Conservation (phyloP, 2,113 vertebrate genomes). For the Callithrix jacchus region DNA sequence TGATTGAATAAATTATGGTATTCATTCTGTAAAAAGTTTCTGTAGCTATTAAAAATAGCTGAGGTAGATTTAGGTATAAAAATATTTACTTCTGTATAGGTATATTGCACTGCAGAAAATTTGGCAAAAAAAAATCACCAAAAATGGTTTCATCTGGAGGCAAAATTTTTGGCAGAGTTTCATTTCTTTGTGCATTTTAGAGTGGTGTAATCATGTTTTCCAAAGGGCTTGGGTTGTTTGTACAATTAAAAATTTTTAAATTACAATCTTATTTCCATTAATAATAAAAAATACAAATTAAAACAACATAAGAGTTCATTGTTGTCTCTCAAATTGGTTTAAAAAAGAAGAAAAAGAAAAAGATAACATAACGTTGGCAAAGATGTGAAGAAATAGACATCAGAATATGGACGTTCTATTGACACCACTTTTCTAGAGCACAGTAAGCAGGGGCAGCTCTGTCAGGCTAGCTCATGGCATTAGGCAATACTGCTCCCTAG, state of each 20-base stretch:
- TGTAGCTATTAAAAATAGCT: constrained; percentile 21
- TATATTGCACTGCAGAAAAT: background rate
- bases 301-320: background rate
- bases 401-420: background rate
- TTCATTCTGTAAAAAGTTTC: constrained; percentile 7
- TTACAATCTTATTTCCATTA: background rate
- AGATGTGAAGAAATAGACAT: background rate
- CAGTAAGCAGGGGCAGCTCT: background rate
- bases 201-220: background rate
- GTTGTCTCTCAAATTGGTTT: background rate
- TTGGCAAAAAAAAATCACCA: background rate
- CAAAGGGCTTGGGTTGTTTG: background rate
- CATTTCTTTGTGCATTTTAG: background rate
- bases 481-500: constrained; percentile 35
- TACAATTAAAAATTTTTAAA: background rate
- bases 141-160: background rate
- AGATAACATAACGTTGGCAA: background rate
- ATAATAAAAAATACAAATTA: background rate
- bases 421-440: background rate
- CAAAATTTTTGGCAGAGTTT: background rate
- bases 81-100: background rate
- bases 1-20: background rate
- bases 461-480: background rate
- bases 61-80: background rate
- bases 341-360: background rate